These are phyloP conservation scores for Pelochelys cantorii DNA, from an alignment of 2,797 vertebrate species.

Conservation along the genomic window DNA sequence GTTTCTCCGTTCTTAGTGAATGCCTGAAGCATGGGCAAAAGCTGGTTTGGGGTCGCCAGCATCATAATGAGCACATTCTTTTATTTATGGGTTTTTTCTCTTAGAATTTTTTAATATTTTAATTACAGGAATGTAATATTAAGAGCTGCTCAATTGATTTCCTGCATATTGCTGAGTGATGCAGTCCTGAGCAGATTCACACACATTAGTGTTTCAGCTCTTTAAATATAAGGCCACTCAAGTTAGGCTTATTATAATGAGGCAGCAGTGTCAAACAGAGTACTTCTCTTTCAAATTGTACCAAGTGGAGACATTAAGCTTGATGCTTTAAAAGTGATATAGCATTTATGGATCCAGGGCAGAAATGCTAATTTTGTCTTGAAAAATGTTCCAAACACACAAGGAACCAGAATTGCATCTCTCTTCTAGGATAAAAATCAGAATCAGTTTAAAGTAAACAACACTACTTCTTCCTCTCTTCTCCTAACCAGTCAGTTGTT, in stretches of 20 bases:
- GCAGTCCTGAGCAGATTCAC: constrained; percentile 47
- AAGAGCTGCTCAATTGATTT: constrained; percentile 46
- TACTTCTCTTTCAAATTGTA: constrained; percentile 57
- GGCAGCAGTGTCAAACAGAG: constrained; percentile 50
- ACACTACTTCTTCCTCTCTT: constrained; percentile 1
- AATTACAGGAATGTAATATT: constrained; percentile 4
- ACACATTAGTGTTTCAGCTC: constrained; percentile 37
- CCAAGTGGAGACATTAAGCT: constrained; percentile 36
- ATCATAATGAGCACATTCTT: neutral
- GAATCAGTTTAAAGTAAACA: constrained; percentile 2
- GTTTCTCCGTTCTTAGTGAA: no score
- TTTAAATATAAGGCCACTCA: constrained; percentile 61
- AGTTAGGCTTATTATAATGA: constrained; percentile 58
- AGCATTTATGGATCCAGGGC: constrained; percentile 35
- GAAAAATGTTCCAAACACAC: constrained; percentile 45
- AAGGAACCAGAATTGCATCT: constrained; percentile 41
- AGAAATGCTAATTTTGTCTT: constrained; percentile 29
- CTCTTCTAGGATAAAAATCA: constrained; percentile 31
- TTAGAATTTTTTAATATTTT: neutral
- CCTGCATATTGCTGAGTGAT: constrained; percentile 46
- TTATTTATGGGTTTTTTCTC: neutral
- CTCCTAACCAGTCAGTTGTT: neutral
- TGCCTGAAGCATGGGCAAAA: neutral
- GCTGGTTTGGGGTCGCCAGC: neutral
- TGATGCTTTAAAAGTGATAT: constrained; percentile 60